A percentile compares a stretch with the other conserved stretches of the same genome.
Evolutionary conservation across 2,797 vertebrate genomes (phyloP).

Genomic region (Phataginus tricuspis): DNA sequence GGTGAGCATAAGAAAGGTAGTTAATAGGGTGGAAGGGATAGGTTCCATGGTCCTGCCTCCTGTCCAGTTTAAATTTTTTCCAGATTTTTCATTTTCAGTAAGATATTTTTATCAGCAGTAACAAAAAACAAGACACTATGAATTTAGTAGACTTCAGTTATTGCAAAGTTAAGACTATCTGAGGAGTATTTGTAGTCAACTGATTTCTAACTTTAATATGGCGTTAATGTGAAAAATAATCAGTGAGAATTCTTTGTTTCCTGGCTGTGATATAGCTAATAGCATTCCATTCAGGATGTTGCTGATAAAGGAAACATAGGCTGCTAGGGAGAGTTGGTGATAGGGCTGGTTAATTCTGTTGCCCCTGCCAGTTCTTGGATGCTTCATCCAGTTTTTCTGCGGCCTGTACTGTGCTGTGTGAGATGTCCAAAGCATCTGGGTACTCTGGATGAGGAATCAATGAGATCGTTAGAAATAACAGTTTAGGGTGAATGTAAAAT

Average conservation of each 20-base stretch:
- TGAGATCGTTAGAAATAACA: neutral
- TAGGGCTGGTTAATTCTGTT: neutral
- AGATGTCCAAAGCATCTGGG: neutral
- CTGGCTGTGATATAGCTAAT: too few relatives aligned
- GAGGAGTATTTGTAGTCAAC: neutral
- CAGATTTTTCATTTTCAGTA: neutral
- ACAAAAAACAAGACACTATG: neutral
- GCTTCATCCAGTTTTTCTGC: neutral
- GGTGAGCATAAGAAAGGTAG: rapidly evolving
- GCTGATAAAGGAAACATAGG: neutral
- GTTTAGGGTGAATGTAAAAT: neutral
- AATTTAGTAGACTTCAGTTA: neutral
- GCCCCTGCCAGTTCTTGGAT: neutral
- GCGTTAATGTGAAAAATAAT: neutral
- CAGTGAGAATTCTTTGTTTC: neutral
- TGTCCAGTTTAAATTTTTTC: neutral
- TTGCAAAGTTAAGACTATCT: neutral
- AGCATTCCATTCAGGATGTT: neutral
- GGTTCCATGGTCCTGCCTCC: neutral
- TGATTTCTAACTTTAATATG: neutral
- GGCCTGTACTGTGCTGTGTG: neutral
- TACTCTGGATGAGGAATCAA: neutral
- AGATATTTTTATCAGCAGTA: neutral
- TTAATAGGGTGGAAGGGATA: rapidly evolving
- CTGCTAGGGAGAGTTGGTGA: neutral